phyloP scores from a whole-genome alignment of 2,888 invertebrate species.

The Acanthococcus lagerstroemiae region DNA sequence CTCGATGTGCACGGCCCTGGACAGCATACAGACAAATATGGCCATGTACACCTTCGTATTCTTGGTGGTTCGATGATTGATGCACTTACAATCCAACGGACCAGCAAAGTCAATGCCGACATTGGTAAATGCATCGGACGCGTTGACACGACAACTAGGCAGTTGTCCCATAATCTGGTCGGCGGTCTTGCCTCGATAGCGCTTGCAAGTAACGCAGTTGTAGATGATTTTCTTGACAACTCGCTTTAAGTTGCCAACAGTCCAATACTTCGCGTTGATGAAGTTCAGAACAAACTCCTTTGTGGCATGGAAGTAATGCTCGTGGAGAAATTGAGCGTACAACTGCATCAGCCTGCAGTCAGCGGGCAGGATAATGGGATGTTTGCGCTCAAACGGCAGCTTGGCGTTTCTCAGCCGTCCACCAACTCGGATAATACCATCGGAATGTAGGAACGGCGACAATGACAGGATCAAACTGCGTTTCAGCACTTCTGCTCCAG shows the following conservation, averaged over 20 bases:
- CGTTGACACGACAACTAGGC: not conserved
- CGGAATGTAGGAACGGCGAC: not conserved
- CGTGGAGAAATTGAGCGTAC: not conserved
- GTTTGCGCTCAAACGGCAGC: not conserved
- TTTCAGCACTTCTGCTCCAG: too few species aligned
- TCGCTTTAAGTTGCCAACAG: not conserved
- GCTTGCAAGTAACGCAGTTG: not conserved
- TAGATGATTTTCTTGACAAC: not conserved
- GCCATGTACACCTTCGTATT: not conserved
- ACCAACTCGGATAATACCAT: not conserved
- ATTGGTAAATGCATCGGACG: not conserved
- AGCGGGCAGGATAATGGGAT: not conserved
- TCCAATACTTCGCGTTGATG: conserved; percentile 3
- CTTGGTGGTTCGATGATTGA: not conserved
- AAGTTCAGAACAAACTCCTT: not conserved
- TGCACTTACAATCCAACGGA: conserved; percentile 5
- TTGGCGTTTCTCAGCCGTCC: not conserved
- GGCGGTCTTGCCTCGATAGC: not conserved
- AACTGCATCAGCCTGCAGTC: not conserved
- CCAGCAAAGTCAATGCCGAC: conserved; percentile 9
- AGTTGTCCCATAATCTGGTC: conserved; percentile 14
- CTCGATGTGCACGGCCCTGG: conserved; percentile 4
- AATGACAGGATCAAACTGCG: too few species aligned
- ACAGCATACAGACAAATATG: conserved; percentile 7
- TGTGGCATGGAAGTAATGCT: not conserved